Conservation (phyloP, 2,797 vertebrate species). For the Thaleichthys pacificus region DNA sequence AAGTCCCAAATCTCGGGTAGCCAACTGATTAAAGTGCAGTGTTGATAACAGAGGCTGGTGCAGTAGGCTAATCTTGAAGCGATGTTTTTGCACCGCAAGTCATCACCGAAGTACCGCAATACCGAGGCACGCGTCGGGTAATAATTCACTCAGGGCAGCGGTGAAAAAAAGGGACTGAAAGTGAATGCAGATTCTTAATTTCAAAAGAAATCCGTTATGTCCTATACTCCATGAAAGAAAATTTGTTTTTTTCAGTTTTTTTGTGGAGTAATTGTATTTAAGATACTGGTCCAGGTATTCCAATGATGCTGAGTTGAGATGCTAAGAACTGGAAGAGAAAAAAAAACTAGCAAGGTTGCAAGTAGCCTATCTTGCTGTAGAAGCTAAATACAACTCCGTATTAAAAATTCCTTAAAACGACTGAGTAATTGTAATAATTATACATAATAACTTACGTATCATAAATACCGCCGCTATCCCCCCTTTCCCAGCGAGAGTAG, state of each 20-base stretch:
- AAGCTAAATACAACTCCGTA: slow-evolving; percentile 32
- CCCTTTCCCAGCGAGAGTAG: slow-evolving; percentile 11
- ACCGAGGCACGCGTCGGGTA: slow-evolving; percentile 38
- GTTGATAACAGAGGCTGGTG: slow-evolving; percentile 41
- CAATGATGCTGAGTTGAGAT: slow-evolving; percentile 44
- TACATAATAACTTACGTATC: not conserved
- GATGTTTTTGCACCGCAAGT: slow-evolving; percentile 49
- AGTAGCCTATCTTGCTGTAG: slow-evolving; percentile 33
- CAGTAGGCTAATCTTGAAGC: slow-evolving; percentile 52
- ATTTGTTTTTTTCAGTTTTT: slow-evolving; percentile 4
- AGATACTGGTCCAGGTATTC: slow-evolving; percentile 36
- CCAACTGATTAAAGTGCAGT: slow-evolving; percentile 37
- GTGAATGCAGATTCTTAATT: slow-evolving; percentile 20
- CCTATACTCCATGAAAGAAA: slow-evolving; percentile 54
- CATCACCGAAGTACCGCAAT: slow-evolving; percentile 67
- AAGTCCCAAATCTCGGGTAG: slow-evolving; percentile 31
- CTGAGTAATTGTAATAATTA: too few species aligned
- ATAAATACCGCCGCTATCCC: slow-evolving; percentile 11
- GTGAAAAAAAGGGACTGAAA: slow-evolving; percentile 19
- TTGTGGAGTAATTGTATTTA: not conserved
- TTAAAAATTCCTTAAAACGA: not conserved
- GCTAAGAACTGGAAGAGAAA: slow-evolving; percentile 41
- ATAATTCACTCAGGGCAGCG: slow-evolving; percentile 45
- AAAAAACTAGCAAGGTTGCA: slow-evolving; percentile 32
- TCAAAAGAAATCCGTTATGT: slow-evolving; percentile 32